phyloP scores from a whole-genome alignment of 2,113 vertebrate species.

The Felis catus region DNA sequence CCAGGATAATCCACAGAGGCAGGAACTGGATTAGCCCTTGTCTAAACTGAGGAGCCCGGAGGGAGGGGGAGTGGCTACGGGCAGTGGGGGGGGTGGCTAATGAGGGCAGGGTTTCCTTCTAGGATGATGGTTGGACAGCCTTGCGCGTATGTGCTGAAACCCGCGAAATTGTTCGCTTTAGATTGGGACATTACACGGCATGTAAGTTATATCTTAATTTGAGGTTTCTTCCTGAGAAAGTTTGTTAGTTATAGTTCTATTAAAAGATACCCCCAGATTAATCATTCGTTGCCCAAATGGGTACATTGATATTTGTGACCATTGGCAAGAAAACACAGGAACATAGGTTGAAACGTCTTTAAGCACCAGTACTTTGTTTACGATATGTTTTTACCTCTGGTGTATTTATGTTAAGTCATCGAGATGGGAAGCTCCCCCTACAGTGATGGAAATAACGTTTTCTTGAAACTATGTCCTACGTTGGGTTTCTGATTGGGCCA shows the following conservation, averaged over 20 bases:
- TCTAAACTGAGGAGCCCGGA: too few species aligned
- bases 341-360: not conserved
- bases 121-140: rapidly evolving
- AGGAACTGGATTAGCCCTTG: too few species aligned
- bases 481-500: not conserved
- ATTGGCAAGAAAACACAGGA: not conserved
- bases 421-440: not conserved
- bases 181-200: not conserved
- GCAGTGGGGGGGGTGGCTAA: not conserved
- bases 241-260: not conserved
- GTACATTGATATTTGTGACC: not conserved
- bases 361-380: not conserved
- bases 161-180: not conserved
- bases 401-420: not conserved
- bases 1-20: not conserved
- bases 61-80: not conserved
- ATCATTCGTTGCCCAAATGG: not conserved
- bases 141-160: not conserved
- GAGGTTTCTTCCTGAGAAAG: not conserved
- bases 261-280: not conserved
- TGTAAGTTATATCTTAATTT: not conserved
- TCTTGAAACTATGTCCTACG: not conserved
- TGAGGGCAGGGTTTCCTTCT: not conserved
- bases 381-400: not conserved
- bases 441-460: not conserved